Conservation (phyloP, 2,113 vertebrate genomes). For the Albula glossodonta region DNA sequence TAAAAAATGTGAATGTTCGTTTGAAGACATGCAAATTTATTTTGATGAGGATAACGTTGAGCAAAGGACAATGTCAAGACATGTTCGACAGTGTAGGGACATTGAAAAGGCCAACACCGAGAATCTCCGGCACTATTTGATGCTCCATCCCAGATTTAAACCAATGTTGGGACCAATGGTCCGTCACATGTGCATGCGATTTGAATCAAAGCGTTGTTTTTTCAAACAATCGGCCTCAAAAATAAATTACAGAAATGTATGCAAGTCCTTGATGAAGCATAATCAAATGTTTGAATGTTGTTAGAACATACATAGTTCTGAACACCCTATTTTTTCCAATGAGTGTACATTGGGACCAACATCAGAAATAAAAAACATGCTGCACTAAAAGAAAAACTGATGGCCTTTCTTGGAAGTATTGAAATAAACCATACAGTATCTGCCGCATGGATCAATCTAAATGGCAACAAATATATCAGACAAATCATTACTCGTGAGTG, state of each 20-base stretch:
- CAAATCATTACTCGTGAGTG: conserved; percentile 31
- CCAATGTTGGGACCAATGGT: conserved; percentile 34
- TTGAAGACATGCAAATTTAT: conserved; percentile 20
- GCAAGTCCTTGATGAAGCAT: too few species aligned
- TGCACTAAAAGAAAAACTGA: conserved; percentile 32
- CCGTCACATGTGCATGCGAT: too few species aligned
- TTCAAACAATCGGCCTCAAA: background rate
- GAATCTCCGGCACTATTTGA: conserved; percentile 29
- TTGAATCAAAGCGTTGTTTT: too few species aligned
- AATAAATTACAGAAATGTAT: too few species aligned
- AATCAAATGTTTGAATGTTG: conserved; percentile 15
- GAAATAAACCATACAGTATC: conserved; percentile 35
- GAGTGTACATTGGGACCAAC: conserved; percentile 34
- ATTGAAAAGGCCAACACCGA: conserved; percentile 18
- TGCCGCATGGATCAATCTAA: conserved; percentile 40
- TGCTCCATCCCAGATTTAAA: conserved; percentile 38
- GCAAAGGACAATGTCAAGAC: conserved; percentile 28
- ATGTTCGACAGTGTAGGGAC: conserved; percentile 16
- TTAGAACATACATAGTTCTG: conserved; percentile 30
- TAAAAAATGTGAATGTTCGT: conserved; percentile 32
- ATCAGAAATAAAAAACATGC: conserved; percentile 34
- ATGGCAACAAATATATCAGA: conserved; percentile 40
- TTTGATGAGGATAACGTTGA: conserved; percentile 36
- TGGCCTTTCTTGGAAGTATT: conserved; percentile 21
- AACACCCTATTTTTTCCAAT: conserved; percentile 32